Base-by-base conservation (phyloP, 2,888 invertebrate genomes). In the Argyresthia goedartella region DNA sequence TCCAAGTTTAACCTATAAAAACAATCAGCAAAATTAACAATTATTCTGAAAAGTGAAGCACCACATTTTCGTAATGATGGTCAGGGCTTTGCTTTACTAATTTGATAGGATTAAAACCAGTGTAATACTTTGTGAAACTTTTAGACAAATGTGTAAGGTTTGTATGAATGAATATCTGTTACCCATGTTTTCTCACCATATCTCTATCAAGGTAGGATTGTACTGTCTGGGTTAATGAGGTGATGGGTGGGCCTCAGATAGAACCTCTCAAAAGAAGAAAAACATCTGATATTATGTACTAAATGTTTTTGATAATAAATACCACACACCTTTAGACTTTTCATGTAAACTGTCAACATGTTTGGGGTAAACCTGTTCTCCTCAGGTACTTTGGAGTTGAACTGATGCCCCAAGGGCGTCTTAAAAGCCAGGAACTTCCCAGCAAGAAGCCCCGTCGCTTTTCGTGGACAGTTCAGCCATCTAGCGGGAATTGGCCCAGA, bases 341-440 rank as follows among this genome's bases (percentile, higher is more conserved):
- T 94, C 69, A 95, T 89, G 50, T 91, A 91, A 46, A 89, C 88
- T 63, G 98, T 93, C 41, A 99, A 82, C 95, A 98, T 97, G 50
- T 92, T 91, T 0, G 98, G 93, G 39, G 91, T 90, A 74, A 99
- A 99, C 41, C 94, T 89, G 73, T 91, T 92, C 65, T 91, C 91
- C 58, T 93, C 91, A 1, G 96, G 93, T 56, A 99, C 94, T 85
- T 95, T 91, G 49, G 90, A 90, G 73, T 98, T 93, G 73, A 93
- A 99, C 52, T 91, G 88, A 8, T 88, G 81, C 62, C 93, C 93
- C 3, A 99, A 87, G 0, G 99, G 99, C 1, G 99, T 98, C 80
- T 98, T 98, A 74, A 97, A 95, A 4, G 97, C 96, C 54, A 99
- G 80, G 75, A 99, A 99, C 69, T 95, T 94, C 50, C 92, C 91